Evolutionary conservation across 30 jellyfish, hydroid and myxozoan species (phyloP).

Genomic region (Sanderia malayensis): DNA sequence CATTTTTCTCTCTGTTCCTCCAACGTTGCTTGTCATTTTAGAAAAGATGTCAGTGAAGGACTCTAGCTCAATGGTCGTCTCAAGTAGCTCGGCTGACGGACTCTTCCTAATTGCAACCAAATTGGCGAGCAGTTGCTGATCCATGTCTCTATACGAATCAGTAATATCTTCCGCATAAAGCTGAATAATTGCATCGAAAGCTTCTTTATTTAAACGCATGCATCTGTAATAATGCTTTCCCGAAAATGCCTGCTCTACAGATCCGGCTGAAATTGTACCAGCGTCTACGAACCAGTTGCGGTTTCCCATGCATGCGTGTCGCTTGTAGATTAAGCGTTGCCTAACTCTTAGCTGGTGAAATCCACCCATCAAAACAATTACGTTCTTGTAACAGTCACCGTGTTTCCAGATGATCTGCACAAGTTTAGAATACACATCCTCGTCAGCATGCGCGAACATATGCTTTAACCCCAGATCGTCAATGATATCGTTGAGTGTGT

Average conservation of each 20-base stretch:
- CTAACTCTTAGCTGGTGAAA: constrained; percentile 23
- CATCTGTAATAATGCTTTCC: constrained; percentile 24
- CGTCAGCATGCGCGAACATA: constrained; percentile 22
- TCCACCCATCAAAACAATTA: constrained; percentile 14
- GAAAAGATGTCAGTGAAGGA: too few relatives aligned
- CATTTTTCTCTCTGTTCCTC: too few relatives aligned
- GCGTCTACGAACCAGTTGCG: constrained; percentile 14
- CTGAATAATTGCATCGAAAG: constrained; percentile 19
- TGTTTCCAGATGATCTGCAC: constrained; percentile 14
- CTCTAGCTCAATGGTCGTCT: too few relatives aligned
- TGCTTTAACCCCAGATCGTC: constrained; percentile 16
- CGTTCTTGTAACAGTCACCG: constrained; percentile 10
- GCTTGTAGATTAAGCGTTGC: constrained; percentile 20
- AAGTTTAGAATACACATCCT: constrained; percentile 4
- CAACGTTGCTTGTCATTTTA: too few relatives aligned
- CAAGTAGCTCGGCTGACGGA: too few relatives aligned
- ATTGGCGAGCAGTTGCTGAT: too few relatives aligned
- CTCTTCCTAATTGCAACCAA: too few relatives aligned
- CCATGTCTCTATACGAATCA: background rate
- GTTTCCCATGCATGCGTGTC: constrained; percentile 16
- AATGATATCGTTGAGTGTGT: constrained; percentile 10
- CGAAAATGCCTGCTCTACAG: constrained; percentile 16
- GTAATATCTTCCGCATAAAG: constrained; percentile 12
- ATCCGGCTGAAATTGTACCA: constrained; percentile 13
- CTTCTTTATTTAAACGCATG: constrained; percentile 21